Evolutionary conservation across 2,888 invertebrate species (phyloP).

Genomic region (Pachliopta kotzebuea): DNA sequence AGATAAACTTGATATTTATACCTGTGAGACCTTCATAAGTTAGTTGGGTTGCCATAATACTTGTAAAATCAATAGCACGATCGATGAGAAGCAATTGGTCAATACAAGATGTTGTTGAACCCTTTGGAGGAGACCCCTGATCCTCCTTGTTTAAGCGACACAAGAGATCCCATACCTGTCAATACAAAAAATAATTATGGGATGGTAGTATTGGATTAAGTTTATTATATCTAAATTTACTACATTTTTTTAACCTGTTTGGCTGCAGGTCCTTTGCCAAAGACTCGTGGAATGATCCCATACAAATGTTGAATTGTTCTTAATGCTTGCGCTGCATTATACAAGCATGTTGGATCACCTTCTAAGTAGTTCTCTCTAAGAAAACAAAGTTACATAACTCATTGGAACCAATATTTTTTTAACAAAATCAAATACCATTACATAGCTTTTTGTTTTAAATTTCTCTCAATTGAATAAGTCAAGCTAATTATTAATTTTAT

Average conservation of each 20-base stretch:
- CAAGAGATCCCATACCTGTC: conserved; percentile 90
- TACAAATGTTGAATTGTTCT: conserved; percentile 92
- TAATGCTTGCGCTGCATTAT: conserved; percentile 92
- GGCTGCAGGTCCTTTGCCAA: conserved; percentile 93
- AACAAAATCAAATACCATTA: too few species aligned
- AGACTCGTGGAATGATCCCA: conserved; percentile 93
- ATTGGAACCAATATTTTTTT: too few species aligned
- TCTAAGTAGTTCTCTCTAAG: conserved; percentile 91
- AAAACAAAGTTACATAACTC: not conserved
- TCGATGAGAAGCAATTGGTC: conserved; percentile 95
- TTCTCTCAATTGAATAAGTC: too few species aligned
- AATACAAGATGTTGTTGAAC: conserved; percentile 84
- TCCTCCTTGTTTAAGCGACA: conserved; percentile 86
- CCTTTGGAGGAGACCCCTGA: conserved; percentile 61
- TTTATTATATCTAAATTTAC: too few species aligned
- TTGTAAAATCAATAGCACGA: conserved; percentile 93
- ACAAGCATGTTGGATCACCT: conserved; percentile 93
- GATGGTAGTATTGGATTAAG: too few species aligned
- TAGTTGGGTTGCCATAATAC: conserved; percentile 95
- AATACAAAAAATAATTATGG: not conserved
- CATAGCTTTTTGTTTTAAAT: too few species aligned
- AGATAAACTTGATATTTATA: conserved; percentile 33
- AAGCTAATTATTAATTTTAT: too few species aligned
- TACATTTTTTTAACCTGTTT: conserved; percentile 82
- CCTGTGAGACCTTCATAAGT: conserved; percentile 97